Conservation (phyloP, 2,797 vertebrate genomes). For the Jordanella pulchra region DNA sequence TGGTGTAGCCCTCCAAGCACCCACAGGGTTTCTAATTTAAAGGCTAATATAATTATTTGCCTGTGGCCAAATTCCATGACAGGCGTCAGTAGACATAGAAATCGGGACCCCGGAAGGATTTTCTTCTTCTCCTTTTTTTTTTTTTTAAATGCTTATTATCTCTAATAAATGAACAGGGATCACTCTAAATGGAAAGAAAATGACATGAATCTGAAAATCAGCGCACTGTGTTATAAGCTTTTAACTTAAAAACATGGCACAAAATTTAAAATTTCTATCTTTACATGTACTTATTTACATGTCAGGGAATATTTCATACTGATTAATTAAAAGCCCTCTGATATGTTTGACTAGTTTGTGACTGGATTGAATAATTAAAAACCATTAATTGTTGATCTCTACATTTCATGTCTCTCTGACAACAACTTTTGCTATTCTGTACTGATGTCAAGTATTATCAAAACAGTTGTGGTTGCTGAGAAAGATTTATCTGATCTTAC, state of each 20-base stretch:
- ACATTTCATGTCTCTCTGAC: no score
- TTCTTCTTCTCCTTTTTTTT: no score
- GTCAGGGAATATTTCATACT: no score
- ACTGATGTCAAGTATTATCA: background rate
- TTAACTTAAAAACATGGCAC: conserved; percentile 10
- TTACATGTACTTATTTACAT: background rate
- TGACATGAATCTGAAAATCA: conserved; percentile 55
- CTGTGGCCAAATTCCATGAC: conserved; percentile 48
- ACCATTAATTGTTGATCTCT: background rate
- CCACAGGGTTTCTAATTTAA: conserved; percentile 57
- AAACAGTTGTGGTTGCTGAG: background rate
- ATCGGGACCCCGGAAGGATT: conserved; percentile 41
- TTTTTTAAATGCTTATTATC: no score
- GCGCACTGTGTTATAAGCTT: conserved; percentile 49
- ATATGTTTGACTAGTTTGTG: background rate
- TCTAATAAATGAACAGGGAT: conserved; percentile 31
- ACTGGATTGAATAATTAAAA: background rate
- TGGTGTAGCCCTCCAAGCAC: conserved; percentile 27
- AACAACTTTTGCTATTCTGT: background rate
- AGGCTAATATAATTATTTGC: conserved; percentile 55
- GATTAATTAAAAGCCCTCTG: conserved; percentile 11
- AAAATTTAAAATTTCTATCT: background rate
- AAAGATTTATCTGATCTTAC: background rate
- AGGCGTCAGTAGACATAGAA: conserved; percentile 15
- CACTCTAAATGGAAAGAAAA: conserved; percentile 33